A percentile compares a stretch with the other conserved stretches of the same genome.
Conservation (phyloP, 2,113 vertebrate genomes). For the Limnothrissa miodon region DNA sequence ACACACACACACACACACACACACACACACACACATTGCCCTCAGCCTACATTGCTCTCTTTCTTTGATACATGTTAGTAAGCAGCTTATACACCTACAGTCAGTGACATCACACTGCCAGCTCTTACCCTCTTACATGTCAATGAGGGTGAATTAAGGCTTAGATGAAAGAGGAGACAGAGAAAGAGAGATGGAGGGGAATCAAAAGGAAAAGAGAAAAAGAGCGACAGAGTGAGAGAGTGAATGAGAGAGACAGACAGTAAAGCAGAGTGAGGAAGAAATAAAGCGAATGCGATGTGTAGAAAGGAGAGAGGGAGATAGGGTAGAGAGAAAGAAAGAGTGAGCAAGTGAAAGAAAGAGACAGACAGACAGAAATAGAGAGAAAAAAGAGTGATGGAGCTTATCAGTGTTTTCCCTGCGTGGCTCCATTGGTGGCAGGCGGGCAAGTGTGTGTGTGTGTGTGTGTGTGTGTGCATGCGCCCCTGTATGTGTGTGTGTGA, state of each 20-base stretch:
- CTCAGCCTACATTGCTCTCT: slow-evolving; percentile 47
- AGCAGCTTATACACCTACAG: slow-evolving; percentile 77
- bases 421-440: not conserved
- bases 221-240: not conserved
- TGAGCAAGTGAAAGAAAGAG: not conserved
- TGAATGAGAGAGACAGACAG: not conserved
- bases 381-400: not conserved
- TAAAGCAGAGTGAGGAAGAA: slow-evolving; percentile 27
- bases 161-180: not conserved
- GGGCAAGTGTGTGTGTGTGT: not conserved
- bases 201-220: not conserved
- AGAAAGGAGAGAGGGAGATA: not conserved
- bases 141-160: slow-evolving; percentile 48
- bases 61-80: slow-evolving; percentile 65
- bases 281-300: slow-evolving; percentile 30
- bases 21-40: slow-evolving; percentile 16
- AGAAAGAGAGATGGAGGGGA: not conserved
- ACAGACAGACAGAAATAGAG: not conserved
- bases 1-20: slow-evolving; percentile 21
- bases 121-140: slow-evolving; percentile 53
- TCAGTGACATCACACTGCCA: slow-evolving; percentile 68
- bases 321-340: not conserved
- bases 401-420: not conserved
- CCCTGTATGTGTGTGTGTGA: not conserved
- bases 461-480: not conserved